Evolutionary conservation across 1,140 invertebrate genomes (phyloP).

Genomic region (Thaumatotibia leucotreta): DNA sequence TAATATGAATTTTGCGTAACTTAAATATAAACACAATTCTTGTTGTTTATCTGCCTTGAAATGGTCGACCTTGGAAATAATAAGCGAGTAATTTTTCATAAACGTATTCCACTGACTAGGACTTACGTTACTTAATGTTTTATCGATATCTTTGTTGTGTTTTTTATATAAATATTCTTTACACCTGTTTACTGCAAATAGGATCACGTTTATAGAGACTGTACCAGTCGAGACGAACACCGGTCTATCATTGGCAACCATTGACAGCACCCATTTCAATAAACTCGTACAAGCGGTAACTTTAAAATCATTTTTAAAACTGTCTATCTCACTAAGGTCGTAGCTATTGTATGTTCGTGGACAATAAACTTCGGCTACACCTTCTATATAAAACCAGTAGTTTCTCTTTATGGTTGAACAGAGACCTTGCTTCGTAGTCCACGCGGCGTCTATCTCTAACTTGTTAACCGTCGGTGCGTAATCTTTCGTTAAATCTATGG

Average conservation of each 20-base stretch:
- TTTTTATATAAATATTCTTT: conserved; percentile 73
- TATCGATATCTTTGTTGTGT: conserved; percentile 76
- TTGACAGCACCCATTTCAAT: conserved; percentile 84
- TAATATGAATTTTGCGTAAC: conserved; percentile 77
- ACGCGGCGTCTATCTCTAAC: conserved; percentile 73
- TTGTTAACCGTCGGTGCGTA: conserved; percentile 76
- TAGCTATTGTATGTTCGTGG: conserved; percentile 77
- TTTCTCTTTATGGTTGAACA: conserved; percentile 78
- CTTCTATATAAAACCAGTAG: conserved; percentile 78
- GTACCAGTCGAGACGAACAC: conserved; percentile 66
- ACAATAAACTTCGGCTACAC: conserved; percentile 75
- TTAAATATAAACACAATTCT: conserved; percentile 71
- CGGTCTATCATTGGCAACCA: conserved; percentile 53
- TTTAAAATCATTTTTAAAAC: conserved; percentile 79
- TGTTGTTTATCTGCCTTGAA: conserved; percentile 64
- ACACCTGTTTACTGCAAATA: conserved; percentile 78
- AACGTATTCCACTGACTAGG: conserved; percentile 84
- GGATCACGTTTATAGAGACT: conserved; percentile 69
- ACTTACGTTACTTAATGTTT: conserved; percentile 48
- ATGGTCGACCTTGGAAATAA: conserved; percentile 58
- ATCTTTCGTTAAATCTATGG: conserved; percentile 55
- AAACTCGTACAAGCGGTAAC: conserved; percentile 89
- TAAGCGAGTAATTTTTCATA: conserved; percentile 77
- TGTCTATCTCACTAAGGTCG: conserved; percentile 71
- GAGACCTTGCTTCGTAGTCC: conserved; percentile 80